Percentiles rank a stretch among this genome's conserved stretches.
Conservation (phyloP, 1,140 invertebrate species). For the Diploscapter pachys region DNA sequence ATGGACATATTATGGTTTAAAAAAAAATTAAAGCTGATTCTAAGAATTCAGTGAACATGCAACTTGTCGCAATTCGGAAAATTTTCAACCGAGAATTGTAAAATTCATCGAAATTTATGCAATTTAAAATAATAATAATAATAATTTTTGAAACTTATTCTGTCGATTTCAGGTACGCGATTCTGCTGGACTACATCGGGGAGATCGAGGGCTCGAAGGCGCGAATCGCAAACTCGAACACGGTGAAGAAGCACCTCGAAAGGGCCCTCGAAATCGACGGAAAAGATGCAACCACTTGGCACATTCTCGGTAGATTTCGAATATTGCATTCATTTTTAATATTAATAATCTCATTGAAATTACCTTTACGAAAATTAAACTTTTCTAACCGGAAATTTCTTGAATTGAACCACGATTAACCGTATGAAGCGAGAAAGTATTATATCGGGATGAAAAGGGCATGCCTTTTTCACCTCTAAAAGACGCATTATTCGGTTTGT, state of each 20-base stretch:
- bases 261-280: constrained; percentile 51
- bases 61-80: no score
- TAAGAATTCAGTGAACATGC: no score
- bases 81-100: no score
- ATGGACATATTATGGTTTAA: no score
- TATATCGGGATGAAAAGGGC: no score
- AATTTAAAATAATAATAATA: not conserved
- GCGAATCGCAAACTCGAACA: constrained; percentile 41
- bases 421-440: not conserved
- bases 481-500: no score
- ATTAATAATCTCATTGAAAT: constrained; percentile 6
- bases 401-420: not conserved
- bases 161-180: constrained; percentile 50
- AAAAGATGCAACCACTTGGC: constrained; percentile 56
- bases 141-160: not conserved
- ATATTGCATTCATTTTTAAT: not conserved
- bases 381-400: no score
- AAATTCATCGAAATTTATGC: no score
- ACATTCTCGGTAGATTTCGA: constrained; percentile 46
- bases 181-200: constrained; percentile 52
- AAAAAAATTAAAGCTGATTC: no score
- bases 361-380: no score
- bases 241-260: constrained; percentile 52
- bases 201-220: constrained; percentile 54
- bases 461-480: no score